Base-by-base conservation (phyloP, 2,888 invertebrate species). In the Apamea anceps region DNA sequence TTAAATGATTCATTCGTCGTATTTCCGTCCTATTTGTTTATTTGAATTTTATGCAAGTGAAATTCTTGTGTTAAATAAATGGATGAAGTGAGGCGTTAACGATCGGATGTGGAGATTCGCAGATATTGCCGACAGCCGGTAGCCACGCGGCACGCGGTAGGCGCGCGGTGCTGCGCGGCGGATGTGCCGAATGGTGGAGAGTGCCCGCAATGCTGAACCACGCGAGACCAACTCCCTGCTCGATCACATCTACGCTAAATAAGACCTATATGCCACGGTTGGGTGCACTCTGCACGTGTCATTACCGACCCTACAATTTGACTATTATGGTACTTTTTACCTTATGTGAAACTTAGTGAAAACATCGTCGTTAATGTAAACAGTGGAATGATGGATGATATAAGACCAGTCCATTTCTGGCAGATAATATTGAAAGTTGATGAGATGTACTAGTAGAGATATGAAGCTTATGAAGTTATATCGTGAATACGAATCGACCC, bases 161-260 rank as follows among this genome's bases (percentile, higher is more conserved):
- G 8, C 32, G 45, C 42, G 48, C 72, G 57, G 57, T 8, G n/a
- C 66, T 42, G 48, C 45, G 71, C 37, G 57, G n/a, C 6, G 6
- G 74, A 28, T 51, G 86, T 87, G 89, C 86, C 81, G 85, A 86
- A 83, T 83, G 82, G 79, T 82, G 81, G 81, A 79, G 85, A 75
- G n/a, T 92, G 95, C 87, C 96, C 96, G 95, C 93, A 91, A 95
- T 96, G 94, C 76, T 93, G 94, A 94, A 81, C 92, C 93, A 91
- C 92, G 96, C 96, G 96, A 92, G 92, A 95, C 95, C 90, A 85
- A 84, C 65, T 82, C 65, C 45, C 81, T 80, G 79, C 75, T 82
- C 77, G 80, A 82, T 80, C 84, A 80, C 75, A 62, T 75, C 71
- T 77, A 82, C 73, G 57, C 79, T 89, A 81, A 83, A 67, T 83